These are phyloP conservation scores for Apotomis turbidana DNA, from an alignment of 2,888 invertebrate species.

Conservation along the genomic window DNA sequence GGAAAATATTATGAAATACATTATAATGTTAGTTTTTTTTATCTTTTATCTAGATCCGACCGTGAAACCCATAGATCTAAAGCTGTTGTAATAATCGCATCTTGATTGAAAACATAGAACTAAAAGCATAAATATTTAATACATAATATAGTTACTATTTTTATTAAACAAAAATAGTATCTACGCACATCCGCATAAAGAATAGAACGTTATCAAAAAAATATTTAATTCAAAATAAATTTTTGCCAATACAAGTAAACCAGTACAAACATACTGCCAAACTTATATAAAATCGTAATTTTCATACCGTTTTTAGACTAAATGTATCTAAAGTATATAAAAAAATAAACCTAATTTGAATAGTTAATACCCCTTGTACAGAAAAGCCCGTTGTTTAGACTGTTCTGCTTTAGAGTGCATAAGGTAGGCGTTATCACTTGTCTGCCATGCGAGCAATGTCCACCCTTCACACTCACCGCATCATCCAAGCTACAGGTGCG, in stretches of 20 bases:
- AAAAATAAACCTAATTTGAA: not conserved
- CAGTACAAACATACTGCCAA: slow-evolving; percentile 31
- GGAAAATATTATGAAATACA: too few species aligned
- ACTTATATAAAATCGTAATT: slow-evolving; percentile 1
- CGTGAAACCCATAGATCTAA: too few species aligned
- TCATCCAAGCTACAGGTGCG: slow-evolving; percentile 5
- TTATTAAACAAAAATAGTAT: too few species aligned
- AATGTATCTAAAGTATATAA: not conserved
- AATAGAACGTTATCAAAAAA: not conserved
- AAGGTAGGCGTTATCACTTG: not conserved
- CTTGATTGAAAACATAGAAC: too few species aligned
- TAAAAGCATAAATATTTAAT: too few species aligned
- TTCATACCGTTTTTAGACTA: slow-evolving; percentile 1
- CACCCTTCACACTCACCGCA: not conserved
- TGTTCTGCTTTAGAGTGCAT: slow-evolving; percentile 12
- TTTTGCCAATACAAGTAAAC: slow-evolving; percentile 16
- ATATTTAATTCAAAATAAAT: not conserved
- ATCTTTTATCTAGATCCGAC: too few species aligned
- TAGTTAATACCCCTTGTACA: not conserved
- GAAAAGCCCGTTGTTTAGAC: slow-evolving; percentile 7
- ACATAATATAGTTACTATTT: too few species aligned
- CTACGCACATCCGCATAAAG: too few species aligned
- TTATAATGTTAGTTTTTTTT: too few species aligned
- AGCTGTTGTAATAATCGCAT: too few species aligned
- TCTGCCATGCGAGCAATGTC: slow-evolving; percentile 18